Evolutionary conservation across 1,140 invertebrate species (phyloP).

Genomic region (Amyelois transitella): DNA sequence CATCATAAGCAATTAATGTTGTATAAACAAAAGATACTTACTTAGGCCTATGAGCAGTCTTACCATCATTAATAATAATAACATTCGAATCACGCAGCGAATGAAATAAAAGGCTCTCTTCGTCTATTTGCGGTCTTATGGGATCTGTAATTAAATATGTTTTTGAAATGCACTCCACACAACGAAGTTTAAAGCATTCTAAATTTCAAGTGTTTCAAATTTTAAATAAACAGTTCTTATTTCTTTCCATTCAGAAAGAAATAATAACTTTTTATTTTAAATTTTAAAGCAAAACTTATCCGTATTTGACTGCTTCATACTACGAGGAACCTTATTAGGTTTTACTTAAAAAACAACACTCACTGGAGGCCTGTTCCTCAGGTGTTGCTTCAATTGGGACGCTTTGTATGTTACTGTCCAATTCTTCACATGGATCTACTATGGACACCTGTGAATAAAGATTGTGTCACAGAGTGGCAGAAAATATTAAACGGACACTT

Average conservation of each 20-base stretch:
- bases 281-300: no score
- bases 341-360: conserved; percentile 16
- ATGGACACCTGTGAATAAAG: conserved; percentile 43
- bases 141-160: conserved; percentile 24
- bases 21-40: conserved; percentile 70
- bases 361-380: conserved; percentile 31
- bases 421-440: conserved; percentile 44
- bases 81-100: conserved; percentile 92
- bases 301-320: no score
- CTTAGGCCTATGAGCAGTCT: conserved; percentile 94
- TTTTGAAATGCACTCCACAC: background rate
- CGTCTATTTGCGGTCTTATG: conserved; percentile 54
- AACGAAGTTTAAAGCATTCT: no score
- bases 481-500: no score
- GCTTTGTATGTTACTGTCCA: conserved; percentile 37
- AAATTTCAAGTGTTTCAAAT: no score
- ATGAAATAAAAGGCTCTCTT: conserved; percentile 89
- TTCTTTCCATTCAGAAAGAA: no score
- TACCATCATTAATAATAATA: conserved; percentile 91
- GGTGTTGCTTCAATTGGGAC: conserved; percentile 16
- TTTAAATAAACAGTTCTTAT: no score
- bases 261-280: no score
- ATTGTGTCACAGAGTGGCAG: background rate
- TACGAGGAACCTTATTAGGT: no score
- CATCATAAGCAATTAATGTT: conserved; percentile 1